Conservation (phyloP, 2,888 invertebrate genomes). For the Deilephila porcellus region DNA sequence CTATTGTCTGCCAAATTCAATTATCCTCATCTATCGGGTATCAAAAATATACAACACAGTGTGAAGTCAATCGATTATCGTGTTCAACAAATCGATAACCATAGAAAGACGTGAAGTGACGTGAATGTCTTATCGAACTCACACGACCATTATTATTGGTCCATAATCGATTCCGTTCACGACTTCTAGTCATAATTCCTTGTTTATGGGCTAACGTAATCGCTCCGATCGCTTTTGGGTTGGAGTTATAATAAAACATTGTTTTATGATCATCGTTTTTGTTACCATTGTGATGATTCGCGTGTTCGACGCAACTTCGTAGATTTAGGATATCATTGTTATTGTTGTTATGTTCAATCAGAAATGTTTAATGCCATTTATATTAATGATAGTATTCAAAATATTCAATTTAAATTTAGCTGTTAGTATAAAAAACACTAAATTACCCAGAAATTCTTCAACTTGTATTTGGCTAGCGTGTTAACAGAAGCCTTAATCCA, state of each 20-base stretch:
- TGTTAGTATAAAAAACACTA: too few relatives aligned
- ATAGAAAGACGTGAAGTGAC: slow-evolving; percentile 10
- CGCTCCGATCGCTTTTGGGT: slow-evolving; percentile 13
- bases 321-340: not conserved
- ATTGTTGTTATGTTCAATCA: not conserved
- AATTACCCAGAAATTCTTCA: too few relatives aligned
- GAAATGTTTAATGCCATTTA: not conserved
- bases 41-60: not conserved
- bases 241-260: not conserved
- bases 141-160: not conserved
- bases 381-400: too few relatives aligned
- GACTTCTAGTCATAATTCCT: slow-evolving; percentile 18
- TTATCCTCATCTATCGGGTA: not conserved
- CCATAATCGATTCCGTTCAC: slow-evolving; percentile 14
- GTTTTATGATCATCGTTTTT: not conserved
- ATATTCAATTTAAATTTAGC: too few relatives aligned
- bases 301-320: not conserved
- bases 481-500: too few relatives aligned
- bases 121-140: slow-evolving; percentile 9
- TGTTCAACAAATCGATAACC: not conserved
- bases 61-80: not conserved
- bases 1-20: too few relatives aligned
- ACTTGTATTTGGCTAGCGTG: too few relatives aligned
- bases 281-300: not conserved
- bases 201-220: slow-evolving; percentile 18